phyloP scores from a whole-genome alignment of 2,113 vertebrate genomes.

The Dermatemys mawii region DNA sequence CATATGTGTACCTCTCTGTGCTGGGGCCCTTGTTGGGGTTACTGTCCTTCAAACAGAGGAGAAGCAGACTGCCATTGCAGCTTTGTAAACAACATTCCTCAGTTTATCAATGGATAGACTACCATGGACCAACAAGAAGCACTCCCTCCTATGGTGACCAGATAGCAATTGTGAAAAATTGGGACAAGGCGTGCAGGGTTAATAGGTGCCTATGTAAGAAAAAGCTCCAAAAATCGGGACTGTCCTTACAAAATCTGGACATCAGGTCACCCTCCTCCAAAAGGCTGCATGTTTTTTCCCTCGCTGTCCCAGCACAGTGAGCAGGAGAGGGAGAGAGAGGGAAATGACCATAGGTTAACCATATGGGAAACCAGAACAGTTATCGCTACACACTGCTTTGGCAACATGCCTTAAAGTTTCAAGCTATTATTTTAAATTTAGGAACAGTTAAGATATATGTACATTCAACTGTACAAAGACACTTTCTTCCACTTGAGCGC shows the following conservation, averaged over 20 bases:
- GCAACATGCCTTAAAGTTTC: neutral
- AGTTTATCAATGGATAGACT: neutral
- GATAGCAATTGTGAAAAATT: no score
- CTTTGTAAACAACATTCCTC: neutral
- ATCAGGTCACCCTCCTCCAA: neutral
- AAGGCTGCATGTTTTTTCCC: neutral
- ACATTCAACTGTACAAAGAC: neutral
- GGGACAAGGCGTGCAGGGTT: no score
- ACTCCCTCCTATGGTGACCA: no score
- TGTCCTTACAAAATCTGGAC: no score
- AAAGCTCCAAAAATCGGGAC: no score
- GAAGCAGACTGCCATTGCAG: neutral
- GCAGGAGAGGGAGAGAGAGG: neutral
- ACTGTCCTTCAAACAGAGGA: neutral
- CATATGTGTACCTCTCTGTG: neutral
- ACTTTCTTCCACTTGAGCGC: neutral
- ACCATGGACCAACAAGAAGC: neutral
- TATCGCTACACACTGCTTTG: neutral
- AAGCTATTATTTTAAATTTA: neutral
- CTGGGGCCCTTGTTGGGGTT: neutral
- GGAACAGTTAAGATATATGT: neutral
- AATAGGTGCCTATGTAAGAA: no score
- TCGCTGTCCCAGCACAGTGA: neutral
- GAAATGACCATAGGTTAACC: neutral
- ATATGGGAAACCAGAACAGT: neutral